Base-by-base conservation (phyloP, 1,140 invertebrate species). In the Drosophila sproati region DNA sequence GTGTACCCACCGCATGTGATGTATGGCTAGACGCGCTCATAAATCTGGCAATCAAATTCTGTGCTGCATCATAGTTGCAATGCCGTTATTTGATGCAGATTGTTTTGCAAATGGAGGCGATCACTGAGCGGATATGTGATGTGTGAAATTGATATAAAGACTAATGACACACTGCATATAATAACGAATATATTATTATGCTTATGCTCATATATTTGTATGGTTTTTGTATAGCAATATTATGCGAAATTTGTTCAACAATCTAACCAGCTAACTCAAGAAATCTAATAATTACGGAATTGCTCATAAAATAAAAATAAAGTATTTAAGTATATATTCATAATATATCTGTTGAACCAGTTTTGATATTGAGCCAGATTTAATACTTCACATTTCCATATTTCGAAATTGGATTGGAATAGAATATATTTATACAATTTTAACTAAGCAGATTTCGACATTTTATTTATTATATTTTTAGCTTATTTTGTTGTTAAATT, bases 1-100 rank as follows among this genome's bases (percentile, higher is more conserved):
- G 83, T 77, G 72, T 64, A 73, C 6, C 12, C 3, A 43, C 43
- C 35, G 34, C 31, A 56, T 51, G 37, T 59, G 63, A 39, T 68
- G 63, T 32, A 41, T 43, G 54, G 41, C 37, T 20, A 48, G 45
- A 61, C 54, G 57, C 10, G 63, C 47, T 69, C 67, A 73, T 80
- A 80, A 68, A 77, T 78, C 48, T 45, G 59, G 55, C 67, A 82
- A 78, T 80, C 73, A 66, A 56, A 70, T 88, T 88, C 83, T 88
- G 73, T 69, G 41, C 51, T 55, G 51, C 39, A 41, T 56, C 51
- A 37, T 12, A 56, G 34, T 59, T 37, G 61, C 73, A 72, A 79
- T 68, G 54, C 45, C 43, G 56, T 67, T 50, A 43, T 47, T 60
- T 64, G 50, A 3, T 35, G 32, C n/a, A 54, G 39, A 63, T 45